Evolutionary conservation across 2,888 invertebrate genomes (phyloP).

Genomic region (Melanargia galathea): DNA sequence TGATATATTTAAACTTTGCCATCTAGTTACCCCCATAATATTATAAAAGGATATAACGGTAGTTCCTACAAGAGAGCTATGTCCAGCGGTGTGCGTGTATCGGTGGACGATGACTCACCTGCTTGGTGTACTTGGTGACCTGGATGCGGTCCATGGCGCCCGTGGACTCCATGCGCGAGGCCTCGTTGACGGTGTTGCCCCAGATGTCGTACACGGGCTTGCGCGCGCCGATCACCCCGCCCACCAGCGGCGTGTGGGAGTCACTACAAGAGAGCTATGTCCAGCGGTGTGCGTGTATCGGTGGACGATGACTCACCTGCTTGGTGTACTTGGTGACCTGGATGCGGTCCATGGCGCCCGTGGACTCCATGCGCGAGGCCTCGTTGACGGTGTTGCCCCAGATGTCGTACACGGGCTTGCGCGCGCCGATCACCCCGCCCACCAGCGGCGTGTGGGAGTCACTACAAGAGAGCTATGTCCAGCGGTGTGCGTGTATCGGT

Average conservation of each 20-base stretch:
- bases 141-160: conserved; percentile 95
- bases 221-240: conserved; percentile 97
- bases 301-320: conserved; percentile 38
- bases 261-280: no score
- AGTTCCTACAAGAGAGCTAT: no score
- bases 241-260: no score
- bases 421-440: conserved; percentile 97
- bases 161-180: conserved; percentile 98
- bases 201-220: conserved; percentile 98
- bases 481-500: background rate
- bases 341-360: conserved; percentile 92
- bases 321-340: conserved; percentile 87
- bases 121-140: conserved; percentile 83
- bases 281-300: background rate
- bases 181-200: conserved; percentile 91
- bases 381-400: conserved; percentile 99
- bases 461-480: no score
- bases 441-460: no score
- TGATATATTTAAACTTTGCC: no score
- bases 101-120: conserved; percentile 35
- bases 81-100: no score
- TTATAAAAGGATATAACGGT: no score
- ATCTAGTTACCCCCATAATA: no score
- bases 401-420: conserved; percentile 97
- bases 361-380: conserved; percentile 98